These are phyloP conservation scores for Eulithis prunata DNA, from an alignment of 2,888 invertebrate species.

Conservation along the genomic window DNA sequence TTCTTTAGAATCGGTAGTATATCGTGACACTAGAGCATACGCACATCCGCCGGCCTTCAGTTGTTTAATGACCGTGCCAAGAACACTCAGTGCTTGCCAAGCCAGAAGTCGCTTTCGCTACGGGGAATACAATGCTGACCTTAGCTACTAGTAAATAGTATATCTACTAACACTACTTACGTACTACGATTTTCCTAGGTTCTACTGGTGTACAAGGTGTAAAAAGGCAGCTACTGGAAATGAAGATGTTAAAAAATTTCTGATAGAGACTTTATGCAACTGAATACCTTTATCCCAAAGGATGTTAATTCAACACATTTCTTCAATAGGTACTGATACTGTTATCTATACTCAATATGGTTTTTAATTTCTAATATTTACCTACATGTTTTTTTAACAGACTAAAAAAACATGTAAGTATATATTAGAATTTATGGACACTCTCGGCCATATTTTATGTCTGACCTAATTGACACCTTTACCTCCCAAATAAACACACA, in stretches of 20 bases:
- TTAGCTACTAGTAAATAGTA: conserved; percentile 12
- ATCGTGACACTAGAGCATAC: conserved; percentile 48
- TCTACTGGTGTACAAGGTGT: background rate
- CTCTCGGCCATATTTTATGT: background rate
- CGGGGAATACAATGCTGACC: conserved; percentile 27
- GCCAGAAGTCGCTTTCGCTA: conserved; percentile 52
- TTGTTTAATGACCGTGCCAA: conserved; percentile 60
- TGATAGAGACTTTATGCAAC: no score
- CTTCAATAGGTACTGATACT: no score
- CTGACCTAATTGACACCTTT: conserved; percentile 2
- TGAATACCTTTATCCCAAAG: no score
- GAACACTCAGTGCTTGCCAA: conserved; percentile 53
- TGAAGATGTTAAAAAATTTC: no score
- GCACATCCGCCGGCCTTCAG: conserved; percentile 50
- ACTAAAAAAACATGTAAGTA: no score
- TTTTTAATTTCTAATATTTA: no score
- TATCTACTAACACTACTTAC: background rate
- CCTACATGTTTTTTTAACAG: no score
- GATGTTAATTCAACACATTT: no score
- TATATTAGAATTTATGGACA: no score
- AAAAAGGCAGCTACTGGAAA: background rate
- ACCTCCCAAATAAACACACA: conserved; percentile 1
- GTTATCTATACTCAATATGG: no score
- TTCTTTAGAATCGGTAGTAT: background rate
- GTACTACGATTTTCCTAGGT: no score